phyloP scores from a whole-genome alignment of 1,140 invertebrate genomes.

The Lepidurus packardi region DNA sequence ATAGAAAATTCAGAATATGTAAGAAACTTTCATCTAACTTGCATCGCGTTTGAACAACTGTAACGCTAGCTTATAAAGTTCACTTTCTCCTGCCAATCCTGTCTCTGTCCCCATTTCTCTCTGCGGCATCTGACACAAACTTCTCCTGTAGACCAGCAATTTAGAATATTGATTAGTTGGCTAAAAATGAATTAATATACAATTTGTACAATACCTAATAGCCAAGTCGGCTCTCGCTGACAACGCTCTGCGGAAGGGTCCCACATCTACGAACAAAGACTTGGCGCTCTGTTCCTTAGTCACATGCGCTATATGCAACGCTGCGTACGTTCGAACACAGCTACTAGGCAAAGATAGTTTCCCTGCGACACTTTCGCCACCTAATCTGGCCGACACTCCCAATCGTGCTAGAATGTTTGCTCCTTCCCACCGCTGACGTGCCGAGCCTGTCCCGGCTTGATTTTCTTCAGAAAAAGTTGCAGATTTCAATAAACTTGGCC shows the following conservation, averaged over 20 bases:
- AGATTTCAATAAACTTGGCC: slow-evolving; percentile 71
- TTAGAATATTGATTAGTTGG: neutral
- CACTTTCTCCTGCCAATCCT: neutral
- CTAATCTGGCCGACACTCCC: slow-evolving; percentile 54
- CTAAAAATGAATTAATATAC: neutral
- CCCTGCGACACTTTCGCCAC: slow-evolving; percentile 36
- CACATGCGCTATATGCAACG: slow-evolving; percentile 53
- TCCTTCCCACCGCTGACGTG: slow-evolving; percentile 68
- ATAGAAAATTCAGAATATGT: neutral
- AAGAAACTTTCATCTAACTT: neutral
- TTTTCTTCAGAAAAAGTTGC: slow-evolving; percentile 22
- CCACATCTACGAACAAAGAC: slow-evolving; percentile 48
- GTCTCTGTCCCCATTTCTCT: slow-evolving; percentile 24
- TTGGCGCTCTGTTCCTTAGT: slow-evolving; percentile 44
- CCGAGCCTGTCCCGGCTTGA: slow-evolving; percentile 44
- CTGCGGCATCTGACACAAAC: slow-evolving; percentile 25
- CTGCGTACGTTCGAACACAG: slow-evolving; percentile 53
- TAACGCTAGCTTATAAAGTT: slow-evolving; percentile 6
- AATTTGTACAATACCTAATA: slow-evolving; percentile 39
- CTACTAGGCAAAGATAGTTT: neutral
- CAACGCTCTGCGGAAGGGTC: slow-evolving; percentile 52
- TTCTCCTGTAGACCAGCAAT: slow-evolving; percentile 28
- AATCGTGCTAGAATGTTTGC: slow-evolving; percentile 62
- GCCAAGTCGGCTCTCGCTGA: slow-evolving; percentile 60
- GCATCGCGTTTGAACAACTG: neutral